Evolutionary conservation across 2,797 vertebrate species (phyloP).

Genomic region (Anabas testudineus): DNA sequence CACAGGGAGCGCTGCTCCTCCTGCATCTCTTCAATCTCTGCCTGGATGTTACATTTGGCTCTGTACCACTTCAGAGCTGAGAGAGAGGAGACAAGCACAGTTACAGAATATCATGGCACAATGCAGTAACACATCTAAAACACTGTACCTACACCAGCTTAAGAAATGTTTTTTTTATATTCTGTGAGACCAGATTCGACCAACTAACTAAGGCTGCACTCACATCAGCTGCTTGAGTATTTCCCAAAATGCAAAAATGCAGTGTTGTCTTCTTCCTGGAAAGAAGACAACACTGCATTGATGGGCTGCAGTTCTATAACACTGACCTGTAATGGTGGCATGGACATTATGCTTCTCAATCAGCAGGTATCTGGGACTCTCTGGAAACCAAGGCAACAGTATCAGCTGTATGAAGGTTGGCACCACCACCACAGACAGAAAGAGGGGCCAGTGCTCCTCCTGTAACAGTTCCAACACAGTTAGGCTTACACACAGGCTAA

Average conservation of each 20-base stretch:
- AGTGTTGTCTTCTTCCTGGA: not conserved
- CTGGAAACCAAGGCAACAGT: constrained; percentile 92
- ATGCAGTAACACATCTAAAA: constrained; percentile 5
- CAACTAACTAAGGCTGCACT: no score
- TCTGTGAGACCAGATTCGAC: no score
- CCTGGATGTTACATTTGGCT: constrained; percentile 85
- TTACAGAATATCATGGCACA: not conserved
- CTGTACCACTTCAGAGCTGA: constrained; percentile 89
- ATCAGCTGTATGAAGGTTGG: constrained; percentile 90
- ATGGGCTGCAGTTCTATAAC: not conserved
- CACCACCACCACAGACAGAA: constrained; percentile 87
- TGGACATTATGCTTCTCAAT: constrained; percentile 90
- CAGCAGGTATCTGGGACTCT: constrained; percentile 92
- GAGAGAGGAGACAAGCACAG: not conserved
- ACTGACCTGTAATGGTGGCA: constrained; percentile 88
- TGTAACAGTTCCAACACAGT: constrained; percentile 64
- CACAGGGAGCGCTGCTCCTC: constrained; percentile 89
- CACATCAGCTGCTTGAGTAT: no score
- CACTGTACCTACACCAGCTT: not conserved
- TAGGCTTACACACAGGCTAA: not conserved
- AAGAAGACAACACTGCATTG: no score
- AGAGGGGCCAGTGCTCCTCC: constrained; percentile 92
- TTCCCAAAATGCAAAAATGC: no score
- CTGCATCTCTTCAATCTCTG: constrained; percentile 91
- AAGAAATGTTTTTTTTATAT: no score